A percentile compares a stretch with the other conserved stretches of the same genome.
Evolutionary conservation across 2,888 invertebrate species (phyloP).

Genomic region (Rhagonycha fulva): DNA sequence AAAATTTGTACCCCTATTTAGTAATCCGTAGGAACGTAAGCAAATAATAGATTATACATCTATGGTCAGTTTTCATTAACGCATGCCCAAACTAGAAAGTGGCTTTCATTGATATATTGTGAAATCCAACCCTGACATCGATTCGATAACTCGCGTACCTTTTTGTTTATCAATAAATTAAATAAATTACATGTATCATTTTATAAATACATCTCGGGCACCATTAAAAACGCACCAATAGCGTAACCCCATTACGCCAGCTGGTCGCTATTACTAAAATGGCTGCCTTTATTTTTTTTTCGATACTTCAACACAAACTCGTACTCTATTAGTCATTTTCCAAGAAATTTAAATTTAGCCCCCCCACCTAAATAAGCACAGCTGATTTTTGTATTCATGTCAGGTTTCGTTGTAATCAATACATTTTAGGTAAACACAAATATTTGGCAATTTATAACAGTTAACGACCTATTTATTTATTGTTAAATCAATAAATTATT

Average conservation of each 20-base stretch:
- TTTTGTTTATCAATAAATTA: conserved; percentile 6
- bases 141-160: conserved; percentile 13
- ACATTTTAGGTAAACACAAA: not conserved
- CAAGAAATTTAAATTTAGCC: not conserved
- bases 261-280: not conserved
- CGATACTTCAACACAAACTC: not conserved
- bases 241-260: not conserved
- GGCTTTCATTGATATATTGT: conserved; percentile 30
- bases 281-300: not conserved
- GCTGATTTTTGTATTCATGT: not conserved
- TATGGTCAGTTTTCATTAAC: conserved; percentile 19
- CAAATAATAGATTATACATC: conserved; percentile 23
- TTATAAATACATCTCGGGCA: not conserved
- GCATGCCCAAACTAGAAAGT: conserved; percentile 30
- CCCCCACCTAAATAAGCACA: not conserved
- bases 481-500: not conserved
- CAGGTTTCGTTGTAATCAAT: not conserved
- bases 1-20: conserved; percentile 21
- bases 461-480: not conserved
- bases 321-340: not conserved
- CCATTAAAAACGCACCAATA: not conserved
- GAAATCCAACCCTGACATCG: conserved; percentile 32
- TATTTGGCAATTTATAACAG: not conserved
- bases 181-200: not conserved
- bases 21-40: conserved; percentile 14